Base-by-base conservation (phyloP, 2,888 invertebrate genomes). In the Plagodis pulveraria region DNA sequence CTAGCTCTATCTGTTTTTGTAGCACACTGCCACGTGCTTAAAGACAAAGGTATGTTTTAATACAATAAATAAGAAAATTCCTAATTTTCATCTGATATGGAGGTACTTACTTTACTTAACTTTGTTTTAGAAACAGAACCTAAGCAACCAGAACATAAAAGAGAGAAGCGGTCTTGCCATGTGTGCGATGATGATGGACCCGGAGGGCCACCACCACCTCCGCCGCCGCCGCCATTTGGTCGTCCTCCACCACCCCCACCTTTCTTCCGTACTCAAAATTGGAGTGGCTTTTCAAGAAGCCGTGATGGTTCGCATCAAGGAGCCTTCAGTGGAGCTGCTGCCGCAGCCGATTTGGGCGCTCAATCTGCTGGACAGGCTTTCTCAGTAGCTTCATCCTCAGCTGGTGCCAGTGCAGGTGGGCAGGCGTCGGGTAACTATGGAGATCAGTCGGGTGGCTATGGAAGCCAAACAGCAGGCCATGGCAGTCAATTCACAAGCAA, bases 271-370 rank as follows among this genome's bases (percentile, higher is more conserved):
- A 62, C 72, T 0, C 69, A 69, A 6, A 73, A 77, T 49, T 77
- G 75, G 72, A 71, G 69, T 10, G 76, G 76, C 0, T 52, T 68
- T n/a, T 56, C 70, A 5, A 66, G 72, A 11, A 58, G 62, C 46
- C 34, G 66, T 40, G 65, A 73, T 12, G 73, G 74, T 11, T 54
- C 51, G 6, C 63, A 59, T 6, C 72, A 71, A 40, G 74, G 72
- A 12, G 65, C 74, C 6, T 77, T 72, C 50, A 76, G 75, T 52
- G 76, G 77, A 0, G 75, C 77, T 6, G 71, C 75, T 0, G 76
- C 76, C 0, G 58, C 71, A 4, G 70, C 73, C 10, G 63, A 68
- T 22, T 38, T 58, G 6, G 68, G 65, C 1, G 10, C 51, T 5
- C 69, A 71, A 38, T 45, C 50, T 8, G 51, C 65, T 33, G 70